Evolutionary conservation across 2,113 vertebrate species (phyloP), one percentile per base, ranked within the genome.

Genomic region (Phrynosoma platyrhinos): DNA sequence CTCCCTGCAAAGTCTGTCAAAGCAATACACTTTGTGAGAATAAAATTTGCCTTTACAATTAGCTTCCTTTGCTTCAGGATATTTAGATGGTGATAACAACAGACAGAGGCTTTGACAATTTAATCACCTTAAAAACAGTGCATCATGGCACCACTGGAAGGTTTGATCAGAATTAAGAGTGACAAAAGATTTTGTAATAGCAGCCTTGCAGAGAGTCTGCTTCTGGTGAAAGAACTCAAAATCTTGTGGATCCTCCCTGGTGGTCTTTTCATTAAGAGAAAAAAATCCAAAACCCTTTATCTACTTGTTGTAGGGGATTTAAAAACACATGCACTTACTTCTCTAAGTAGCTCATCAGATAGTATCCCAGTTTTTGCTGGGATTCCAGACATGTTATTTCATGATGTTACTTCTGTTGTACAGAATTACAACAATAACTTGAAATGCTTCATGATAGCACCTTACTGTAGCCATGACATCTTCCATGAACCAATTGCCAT

Each of bases 71-170:
- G 71, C n/a, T 76, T 76, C 32, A 21, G 32, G 36, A 20, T 40
- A 76, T 32, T 40, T 40, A 76, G 74, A 95, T 91, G 91, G 79
- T 89, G 93, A 94, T 94, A 94, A 88, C 96, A 92, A 94, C 93
- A 95, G 79, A n/a, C 87, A 93, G 87, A 47, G 40, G 75, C 40
- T 25, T 9, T 47, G 75, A 94, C 85, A 94, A 94, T 96, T 96
- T 93, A 91, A 94, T 95, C 92, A 91, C 76, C 92, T 94, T 84
- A 84, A 91, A 87, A 69, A 66, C 88, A 89, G 84, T 93, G 81
- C 96, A 94, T 91, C 71, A 69, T 90, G 85, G 80, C 88, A 92
- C 92, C 86, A 93, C 88, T 78, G 84, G 91, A 94, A 90, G 42
- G 62, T 94, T 92, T 87, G 80, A 42, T 62, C 78, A 85, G 85